Conservation (phyloP, 2,113 vertebrate genomes). For the Tachycineta bicolor region DNA sequence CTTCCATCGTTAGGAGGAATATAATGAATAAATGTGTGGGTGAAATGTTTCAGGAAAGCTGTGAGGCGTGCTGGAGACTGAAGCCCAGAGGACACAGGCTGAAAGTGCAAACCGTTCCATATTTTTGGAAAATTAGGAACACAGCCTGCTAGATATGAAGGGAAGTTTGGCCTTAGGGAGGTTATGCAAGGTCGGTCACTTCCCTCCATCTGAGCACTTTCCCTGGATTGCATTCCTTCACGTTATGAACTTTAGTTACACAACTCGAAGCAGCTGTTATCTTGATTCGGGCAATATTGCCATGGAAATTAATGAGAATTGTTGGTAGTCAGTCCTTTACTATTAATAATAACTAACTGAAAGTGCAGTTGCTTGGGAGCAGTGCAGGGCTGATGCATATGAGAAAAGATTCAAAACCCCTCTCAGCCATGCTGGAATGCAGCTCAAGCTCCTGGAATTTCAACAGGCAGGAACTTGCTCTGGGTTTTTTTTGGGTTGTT, state of each 20-base stretch:
- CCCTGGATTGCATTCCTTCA: conserved; percentile 12
- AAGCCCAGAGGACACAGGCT: neutral
- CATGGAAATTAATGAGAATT: neutral
- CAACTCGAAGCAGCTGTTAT: neutral
- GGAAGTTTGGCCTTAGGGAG: neutral
- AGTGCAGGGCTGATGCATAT: neutral
- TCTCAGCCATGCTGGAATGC: neutral
- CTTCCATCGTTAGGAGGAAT: neutral
- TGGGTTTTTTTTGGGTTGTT: neutral
- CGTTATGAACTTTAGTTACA: neutral
- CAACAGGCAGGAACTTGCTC: conserved; percentile 26
- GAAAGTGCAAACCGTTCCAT: neutral
- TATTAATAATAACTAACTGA: neutral
- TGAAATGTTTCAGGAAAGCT: neutral
- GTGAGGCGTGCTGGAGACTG: neutral
- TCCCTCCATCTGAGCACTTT: neutral
- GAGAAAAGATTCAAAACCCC: neutral
- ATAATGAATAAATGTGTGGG: neutral
- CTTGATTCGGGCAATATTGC: neutral
- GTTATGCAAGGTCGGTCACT: neutral
- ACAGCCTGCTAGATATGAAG: neutral
- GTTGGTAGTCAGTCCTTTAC: neutral
- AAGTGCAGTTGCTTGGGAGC: neutral
- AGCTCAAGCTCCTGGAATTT: conserved; percentile 1
- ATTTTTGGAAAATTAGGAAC: neutral